These are phyloP conservation scores for Halictus ligatus DNA, from an alignment of 2,888 invertebrate species.

Conservation along the genomic window DNA sequence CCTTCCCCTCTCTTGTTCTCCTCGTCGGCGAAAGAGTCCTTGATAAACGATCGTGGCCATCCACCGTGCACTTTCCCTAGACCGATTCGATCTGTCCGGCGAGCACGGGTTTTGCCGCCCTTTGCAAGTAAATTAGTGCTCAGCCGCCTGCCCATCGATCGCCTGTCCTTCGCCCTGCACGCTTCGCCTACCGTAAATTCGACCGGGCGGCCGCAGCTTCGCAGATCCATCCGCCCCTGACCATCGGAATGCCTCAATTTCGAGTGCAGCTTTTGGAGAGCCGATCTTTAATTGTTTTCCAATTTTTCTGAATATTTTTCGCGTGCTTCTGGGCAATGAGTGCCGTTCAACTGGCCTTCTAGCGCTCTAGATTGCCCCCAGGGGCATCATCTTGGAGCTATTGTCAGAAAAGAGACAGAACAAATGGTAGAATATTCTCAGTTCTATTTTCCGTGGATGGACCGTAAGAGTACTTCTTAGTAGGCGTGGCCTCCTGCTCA, in stretches of 20 bases:
- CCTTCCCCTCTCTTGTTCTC: neutral
- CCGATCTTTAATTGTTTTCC: conserved; percentile 11
- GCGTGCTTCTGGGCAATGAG: neutral
- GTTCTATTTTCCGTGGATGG: no score
- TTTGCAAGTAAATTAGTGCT: conserved; percentile 58
- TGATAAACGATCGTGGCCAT: conserved; percentile 63
- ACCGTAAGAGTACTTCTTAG: no score
- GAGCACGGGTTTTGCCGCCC: conserved; percentile 48
- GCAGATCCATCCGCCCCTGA: neutral
- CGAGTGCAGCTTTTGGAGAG: neutral
- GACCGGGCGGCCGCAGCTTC: neutral
- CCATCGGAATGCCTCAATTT: neutral
- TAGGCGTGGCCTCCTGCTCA: no score
- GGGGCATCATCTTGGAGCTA: no score
- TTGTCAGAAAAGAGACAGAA: no score
- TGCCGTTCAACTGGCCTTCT: neutral
- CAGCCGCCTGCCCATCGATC: conserved; percentile 45
- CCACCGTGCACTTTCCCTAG: conserved; percentile 45
- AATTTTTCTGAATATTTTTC: neutral
- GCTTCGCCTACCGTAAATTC: conserved; percentile 22
- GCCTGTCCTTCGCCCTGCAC: conserved; percentile 4
- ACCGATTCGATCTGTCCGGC: conserved; percentile 49
- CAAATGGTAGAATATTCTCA: no score
- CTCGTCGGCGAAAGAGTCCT: conserved; percentile 48
- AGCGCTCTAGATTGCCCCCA: no score